Conservation (phyloP, 2,888 invertebrate species). For the Thymelicus sylvestris region DNA sequence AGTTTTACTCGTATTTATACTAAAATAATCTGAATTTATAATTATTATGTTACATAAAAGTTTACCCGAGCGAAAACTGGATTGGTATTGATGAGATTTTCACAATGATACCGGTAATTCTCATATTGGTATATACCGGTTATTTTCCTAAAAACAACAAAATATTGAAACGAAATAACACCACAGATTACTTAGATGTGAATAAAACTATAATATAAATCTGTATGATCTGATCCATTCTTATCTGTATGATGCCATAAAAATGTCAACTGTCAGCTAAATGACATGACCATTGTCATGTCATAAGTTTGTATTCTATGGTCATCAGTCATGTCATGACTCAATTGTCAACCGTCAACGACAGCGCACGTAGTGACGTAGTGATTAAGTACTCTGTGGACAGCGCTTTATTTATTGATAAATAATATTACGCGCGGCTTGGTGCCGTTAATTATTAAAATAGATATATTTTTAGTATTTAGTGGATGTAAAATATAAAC, state of each 20-base stretch:
- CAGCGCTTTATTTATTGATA: constrained; percentile 19
- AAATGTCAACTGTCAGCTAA: neutral
- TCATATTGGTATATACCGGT: neutral
- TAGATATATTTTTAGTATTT: neutral
- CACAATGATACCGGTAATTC: neutral
- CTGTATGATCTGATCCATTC: no score
- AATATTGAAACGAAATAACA: no score
- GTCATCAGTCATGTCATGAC: no score
- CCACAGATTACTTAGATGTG: neutral
- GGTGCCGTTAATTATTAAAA: constrained; percentile 26
- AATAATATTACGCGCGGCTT: constrained; percentile 31
- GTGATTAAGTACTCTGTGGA: no score
- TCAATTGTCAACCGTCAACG: no score
- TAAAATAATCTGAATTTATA: neutral
- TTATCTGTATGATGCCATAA: no score
- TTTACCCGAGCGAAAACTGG: neutral
- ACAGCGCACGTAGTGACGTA: no score
- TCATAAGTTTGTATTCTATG: no score
- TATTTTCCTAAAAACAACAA: no score
- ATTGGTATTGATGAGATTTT: neutral
- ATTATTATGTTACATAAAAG: neutral
- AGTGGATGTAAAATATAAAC: neutral
- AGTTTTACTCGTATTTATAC: neutral
- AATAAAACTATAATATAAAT: no score
- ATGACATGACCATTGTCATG: no score